A percentile compares a stretch with the other conserved stretches of the same genome.
Evolutionary conservation across 1,140 invertebrate genomes (phyloP).

Genomic region (Lamellibrachia luymesi): DNA sequence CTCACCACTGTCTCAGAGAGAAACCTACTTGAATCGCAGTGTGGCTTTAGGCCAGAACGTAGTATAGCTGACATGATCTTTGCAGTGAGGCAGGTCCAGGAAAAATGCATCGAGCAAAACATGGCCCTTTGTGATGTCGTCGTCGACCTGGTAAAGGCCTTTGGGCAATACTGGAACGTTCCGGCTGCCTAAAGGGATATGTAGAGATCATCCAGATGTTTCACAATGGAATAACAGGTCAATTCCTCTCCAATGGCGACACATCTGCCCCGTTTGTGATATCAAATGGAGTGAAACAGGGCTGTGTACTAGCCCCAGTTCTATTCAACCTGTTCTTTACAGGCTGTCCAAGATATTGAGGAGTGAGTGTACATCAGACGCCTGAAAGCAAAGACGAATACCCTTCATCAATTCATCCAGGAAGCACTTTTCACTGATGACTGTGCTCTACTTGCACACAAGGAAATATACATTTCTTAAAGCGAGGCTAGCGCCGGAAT

Average conservation of each 20-base stretch:
- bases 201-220: slow-evolving; percentile 22
- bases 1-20: slow-evolving; percentile 10
- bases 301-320: not conserved
- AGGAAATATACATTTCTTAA: too few species aligned
- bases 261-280: not conserved
- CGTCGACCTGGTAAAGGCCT: slow-evolving; percentile 35
- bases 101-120: slow-evolving; percentile 35
- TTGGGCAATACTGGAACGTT: slow-evolving; percentile 30
- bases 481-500: too few species aligned
- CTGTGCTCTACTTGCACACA: not conserved
- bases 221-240: slow-evolving; percentile 24
- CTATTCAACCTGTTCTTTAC: not conserved
- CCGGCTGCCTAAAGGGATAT: slow-evolving; percentile 31
- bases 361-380: not conserved
- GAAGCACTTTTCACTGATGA: not conserved
- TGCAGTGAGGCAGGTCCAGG: slow-evolving; percentile 31
- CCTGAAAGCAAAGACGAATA: not conserved
- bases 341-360: not conserved
- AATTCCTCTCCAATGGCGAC: not conserved
- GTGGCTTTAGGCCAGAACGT: slow-evolving; percentile 28
- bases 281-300: not conserved
- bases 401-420: not conserved
- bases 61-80: slow-evolving; percentile 34
- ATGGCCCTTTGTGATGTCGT: slow-evolving; percentile 31
- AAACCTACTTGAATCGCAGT: slow-evolving; percentile 32